phyloP scores from a whole-genome alignment of 64 coral and sea anemone genomes.

The Montipora cactus region DNA sequence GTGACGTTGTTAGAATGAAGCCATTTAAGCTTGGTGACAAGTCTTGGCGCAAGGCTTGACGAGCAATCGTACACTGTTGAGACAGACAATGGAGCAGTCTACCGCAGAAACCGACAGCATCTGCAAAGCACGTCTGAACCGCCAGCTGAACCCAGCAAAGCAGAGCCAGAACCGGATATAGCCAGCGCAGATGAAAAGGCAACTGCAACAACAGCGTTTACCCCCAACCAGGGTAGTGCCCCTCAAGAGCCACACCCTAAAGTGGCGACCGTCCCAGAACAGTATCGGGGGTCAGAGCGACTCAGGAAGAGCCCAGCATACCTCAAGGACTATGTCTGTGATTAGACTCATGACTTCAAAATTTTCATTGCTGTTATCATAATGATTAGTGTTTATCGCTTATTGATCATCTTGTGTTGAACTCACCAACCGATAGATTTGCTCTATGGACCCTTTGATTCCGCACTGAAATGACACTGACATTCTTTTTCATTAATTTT shows the following conservation, averaged over 20 bases:
- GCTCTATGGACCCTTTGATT: background rate
- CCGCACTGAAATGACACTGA: background rate
- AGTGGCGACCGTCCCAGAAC: background rate
- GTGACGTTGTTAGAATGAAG: no score
- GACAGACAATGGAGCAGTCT: constrained; percentile 18
- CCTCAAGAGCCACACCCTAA: background rate
- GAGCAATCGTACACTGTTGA: constrained; percentile 56
- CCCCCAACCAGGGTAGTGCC: background rate
- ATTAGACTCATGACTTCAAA: background rate
- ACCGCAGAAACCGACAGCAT: background rate
- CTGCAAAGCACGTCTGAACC: constrained; percentile 8
- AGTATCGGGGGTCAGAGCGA: background rate
- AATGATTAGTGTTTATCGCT: background rate
- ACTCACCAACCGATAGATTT: background rate
- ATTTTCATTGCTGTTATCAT: background rate
- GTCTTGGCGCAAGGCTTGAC: background rate
- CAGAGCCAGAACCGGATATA: background rate
- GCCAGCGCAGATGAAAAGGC: background rate
- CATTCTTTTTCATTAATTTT: no score
- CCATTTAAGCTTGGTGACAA: no score
- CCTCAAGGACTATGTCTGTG: background rate
- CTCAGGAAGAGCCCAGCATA: background rate
- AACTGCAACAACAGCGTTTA: background rate
- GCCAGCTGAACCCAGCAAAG: background rate
- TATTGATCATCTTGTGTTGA: background rate